phyloP scores from a whole-genome alignment of 2,888 invertebrate species.

The Hanleya hanleyi region DNA sequence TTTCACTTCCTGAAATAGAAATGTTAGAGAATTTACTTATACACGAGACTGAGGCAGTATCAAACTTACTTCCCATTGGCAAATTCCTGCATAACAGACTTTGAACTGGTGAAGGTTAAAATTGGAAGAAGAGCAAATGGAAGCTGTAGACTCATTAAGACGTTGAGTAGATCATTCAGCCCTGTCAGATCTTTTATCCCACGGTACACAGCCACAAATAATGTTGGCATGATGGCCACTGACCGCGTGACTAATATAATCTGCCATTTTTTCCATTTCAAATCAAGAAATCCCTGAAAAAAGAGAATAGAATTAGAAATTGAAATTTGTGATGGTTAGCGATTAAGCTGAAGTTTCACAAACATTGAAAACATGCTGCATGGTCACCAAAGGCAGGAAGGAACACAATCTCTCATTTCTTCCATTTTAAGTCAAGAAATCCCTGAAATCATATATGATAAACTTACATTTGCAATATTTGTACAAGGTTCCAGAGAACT shows the following conservation, averaged over 20 bases:
- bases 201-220: constrained; percentile 71
- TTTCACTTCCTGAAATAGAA: neutral
- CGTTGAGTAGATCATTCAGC: constrained; percentile 91
- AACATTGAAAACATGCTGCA: too few species aligned
- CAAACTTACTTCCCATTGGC: constrained; percentile 76
- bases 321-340: too few species aligned
- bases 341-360: too few species aligned
- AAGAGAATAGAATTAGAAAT: too few species aligned
- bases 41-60: neutral
- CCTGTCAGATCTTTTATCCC: constrained; percentile 81
- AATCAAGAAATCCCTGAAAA: constrained; percentile 68
- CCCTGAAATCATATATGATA: too few species aligned
- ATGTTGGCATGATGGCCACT: constrained; percentile 83
- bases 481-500: too few species aligned
- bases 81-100: constrained; percentile 88
- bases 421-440: too few species aligned
- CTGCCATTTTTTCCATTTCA: constrained; percentile 79
- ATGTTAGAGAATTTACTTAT: too few species aligned
- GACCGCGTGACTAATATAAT: constrained; percentile 87
- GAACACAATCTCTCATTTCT: too few species aligned
- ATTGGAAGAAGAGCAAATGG: constrained; percentile 91
- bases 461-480: too few species aligned
- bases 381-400: too few species aligned
- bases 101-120: constrained; percentile 88
- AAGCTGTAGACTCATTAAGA: constrained; percentile 88